Evolutionary conservation across 2,888 invertebrate genomes (phyloP).

Genomic region (Andrena flavipes): DNA sequence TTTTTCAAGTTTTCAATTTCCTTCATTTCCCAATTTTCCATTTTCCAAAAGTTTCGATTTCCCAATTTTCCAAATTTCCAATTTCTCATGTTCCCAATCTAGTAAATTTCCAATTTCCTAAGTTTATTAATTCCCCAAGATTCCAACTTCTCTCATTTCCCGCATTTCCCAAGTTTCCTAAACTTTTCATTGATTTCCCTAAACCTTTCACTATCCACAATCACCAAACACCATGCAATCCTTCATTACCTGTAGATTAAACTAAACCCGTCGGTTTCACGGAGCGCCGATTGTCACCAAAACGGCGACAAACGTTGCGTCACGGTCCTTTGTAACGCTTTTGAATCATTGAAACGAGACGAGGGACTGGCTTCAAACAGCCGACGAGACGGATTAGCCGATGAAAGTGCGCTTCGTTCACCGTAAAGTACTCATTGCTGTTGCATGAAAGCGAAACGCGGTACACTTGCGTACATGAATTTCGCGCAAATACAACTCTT

Average conservation of each 20-base stretch:
- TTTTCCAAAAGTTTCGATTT: background rate
- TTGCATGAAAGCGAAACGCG: conserved; percentile 42
- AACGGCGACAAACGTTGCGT: conserved; percentile 18
- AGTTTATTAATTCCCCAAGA: background rate
- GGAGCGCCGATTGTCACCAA: conserved; percentile 31
- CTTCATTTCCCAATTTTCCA: too few relatives aligned
- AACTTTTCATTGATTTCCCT: background rate
- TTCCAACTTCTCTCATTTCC: too few relatives aligned
- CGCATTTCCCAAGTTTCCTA: background rate
- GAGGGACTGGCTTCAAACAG: conserved; percentile 33
- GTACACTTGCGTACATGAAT: conserved; percentile 4
- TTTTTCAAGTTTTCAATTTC: background rate
- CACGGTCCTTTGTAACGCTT: conserved; percentile 31
- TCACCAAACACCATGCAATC: background rate
- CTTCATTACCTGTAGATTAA: conserved; percentile 9
- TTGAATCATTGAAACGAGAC: conserved; percentile 46
- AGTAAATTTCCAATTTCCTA: background rate
- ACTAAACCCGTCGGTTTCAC: background rate
- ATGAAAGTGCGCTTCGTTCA: conserved; percentile 53
- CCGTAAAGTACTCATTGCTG: conserved; percentile 33
- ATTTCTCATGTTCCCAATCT: background rate
- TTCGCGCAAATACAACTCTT: conserved; percentile 2
- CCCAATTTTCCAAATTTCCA: background rate
- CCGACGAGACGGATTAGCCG: conserved; percentile 61
- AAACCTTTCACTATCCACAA: too few relatives aligned